Conservation (phyloP, 2,888 invertebrate species). For the Rhynchonema sp. region DNA sequence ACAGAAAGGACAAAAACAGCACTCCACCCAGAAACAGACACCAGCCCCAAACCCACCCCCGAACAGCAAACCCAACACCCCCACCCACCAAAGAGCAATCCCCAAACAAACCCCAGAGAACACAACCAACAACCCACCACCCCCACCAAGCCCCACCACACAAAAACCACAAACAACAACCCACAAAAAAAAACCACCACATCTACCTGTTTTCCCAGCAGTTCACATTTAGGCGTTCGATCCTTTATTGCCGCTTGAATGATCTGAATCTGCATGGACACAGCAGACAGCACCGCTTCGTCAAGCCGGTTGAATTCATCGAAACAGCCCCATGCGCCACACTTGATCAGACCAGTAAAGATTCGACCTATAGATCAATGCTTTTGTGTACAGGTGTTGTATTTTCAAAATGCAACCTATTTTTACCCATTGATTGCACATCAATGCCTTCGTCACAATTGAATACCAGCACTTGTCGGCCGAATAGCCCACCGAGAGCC, state of each 20-base stretch:
- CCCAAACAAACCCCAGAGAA: too few species aligned
- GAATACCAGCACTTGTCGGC: conserved; percentile 50
- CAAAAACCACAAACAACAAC: too few species aligned
- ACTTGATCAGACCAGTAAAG: conserved; percentile 70
- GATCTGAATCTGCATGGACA: conserved; percentile 79
- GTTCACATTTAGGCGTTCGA: conserved; percentile 28
- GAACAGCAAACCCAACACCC: too few species aligned
- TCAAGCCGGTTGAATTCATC: conserved; percentile 96
- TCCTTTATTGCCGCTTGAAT: conserved; percentile 61
- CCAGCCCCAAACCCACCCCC: too few species aligned
- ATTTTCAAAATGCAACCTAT: too few species aligned
- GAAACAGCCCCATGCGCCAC: conserved; percentile 95
- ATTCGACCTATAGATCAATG: conserved; percentile 52
- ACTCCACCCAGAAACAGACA: too few species aligned
- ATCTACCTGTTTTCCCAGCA: conserved; percentile 8
- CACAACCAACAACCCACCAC: too few species aligned
- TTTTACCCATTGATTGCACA: conserved; percentile 61
- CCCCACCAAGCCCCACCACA: too few species aligned
- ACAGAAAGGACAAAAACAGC: too few species aligned
- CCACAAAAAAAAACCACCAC: too few species aligned
- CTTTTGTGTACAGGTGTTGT: too few species aligned
- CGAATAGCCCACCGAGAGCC: conserved; percentile 35
- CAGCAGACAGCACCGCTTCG: conserved; percentile 75
- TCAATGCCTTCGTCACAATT: conserved; percentile 97
- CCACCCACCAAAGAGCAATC: too few species aligned